A percentile compares a stretch with the other conserved stretches of the same genome.
Conservation (phyloP, 1,140 invertebrate genomes). For the Palaemon carinicauda region DNA sequence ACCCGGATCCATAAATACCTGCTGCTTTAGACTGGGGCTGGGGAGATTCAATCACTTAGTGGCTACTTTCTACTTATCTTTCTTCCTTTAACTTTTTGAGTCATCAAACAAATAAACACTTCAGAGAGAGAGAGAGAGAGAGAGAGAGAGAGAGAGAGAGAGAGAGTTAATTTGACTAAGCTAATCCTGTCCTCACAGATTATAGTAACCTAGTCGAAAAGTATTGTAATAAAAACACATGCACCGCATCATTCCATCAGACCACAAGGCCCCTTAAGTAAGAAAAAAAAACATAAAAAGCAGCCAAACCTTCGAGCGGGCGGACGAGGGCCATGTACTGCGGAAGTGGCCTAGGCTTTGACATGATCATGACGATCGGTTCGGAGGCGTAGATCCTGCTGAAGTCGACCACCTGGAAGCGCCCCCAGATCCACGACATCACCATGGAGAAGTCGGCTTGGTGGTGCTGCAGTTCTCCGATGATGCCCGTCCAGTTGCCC, state of each 20-base stretch:
- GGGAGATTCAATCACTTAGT: not conserved
- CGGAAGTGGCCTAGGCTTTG: conserved; percentile 30
- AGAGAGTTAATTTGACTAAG: not conserved
- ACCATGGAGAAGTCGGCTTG: conserved; percentile 48
- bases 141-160: conserved; percentile 11
- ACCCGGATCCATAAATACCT: too few relatives aligned
- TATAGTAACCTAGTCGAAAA: not conserved
- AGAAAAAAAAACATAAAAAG: not conserved
- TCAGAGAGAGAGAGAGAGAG: not conserved
- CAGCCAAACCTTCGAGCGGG: conserved; percentile 27
- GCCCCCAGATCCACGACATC: conserved; percentile 28
- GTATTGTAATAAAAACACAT: not conserved
- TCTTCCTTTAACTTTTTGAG: not conserved
- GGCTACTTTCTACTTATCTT: not conserved
- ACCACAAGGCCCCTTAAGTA: not conserved
- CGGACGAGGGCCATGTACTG: conserved; percentile 29
- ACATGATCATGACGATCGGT: conserved; percentile 40
- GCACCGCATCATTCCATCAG: not conserved
- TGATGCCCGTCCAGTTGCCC: conserved; percentile 49
- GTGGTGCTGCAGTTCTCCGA: conserved; percentile 47
- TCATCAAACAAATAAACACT: not conserved
- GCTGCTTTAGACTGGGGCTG: too few relatives aligned
- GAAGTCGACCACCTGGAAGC: conserved; percentile 36
- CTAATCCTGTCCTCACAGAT: not conserved
- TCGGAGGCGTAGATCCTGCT: conserved; percentile 44